Evolutionary conservation across 2,113 vertebrate species (phyloP).

Genomic region (Piaya cayana): DNA sequence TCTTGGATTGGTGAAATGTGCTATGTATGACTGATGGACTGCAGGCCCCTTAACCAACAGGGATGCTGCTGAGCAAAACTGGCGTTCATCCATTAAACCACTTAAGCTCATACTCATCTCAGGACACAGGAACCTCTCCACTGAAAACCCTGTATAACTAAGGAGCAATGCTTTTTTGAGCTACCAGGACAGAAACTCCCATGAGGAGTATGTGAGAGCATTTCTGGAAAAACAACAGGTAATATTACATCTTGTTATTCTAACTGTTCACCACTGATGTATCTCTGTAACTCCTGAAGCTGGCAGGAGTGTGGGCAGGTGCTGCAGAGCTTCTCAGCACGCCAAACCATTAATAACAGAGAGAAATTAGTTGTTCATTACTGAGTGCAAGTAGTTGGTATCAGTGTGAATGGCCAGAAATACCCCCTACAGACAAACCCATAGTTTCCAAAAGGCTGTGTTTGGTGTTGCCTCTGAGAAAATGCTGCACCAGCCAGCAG

Average conservation of each 20-base stretch:
- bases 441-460: not conserved
- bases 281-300: not conserved
- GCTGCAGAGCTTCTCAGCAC: not conserved
- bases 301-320: not conserved
- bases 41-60: not conserved
- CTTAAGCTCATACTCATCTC: not conserved
- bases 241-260: not conserved
- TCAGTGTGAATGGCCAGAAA: not conserved
- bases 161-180: not conserved
- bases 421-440: not conserved
- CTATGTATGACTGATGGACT: not conserved
- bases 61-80: not conserved
- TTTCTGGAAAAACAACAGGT: not conserved
- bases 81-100: constrained; percentile 11
- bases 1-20: not conserved
- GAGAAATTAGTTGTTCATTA: not conserved
- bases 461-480: not conserved
- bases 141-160: not conserved
- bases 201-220: not conserved
- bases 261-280: fast-evolving
- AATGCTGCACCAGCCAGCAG: not conserved
- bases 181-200: not conserved
- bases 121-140: not conserved
- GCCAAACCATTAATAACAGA: not conserved
- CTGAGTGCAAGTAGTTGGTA: not conserved